Conservation (phyloP, 2,113 vertebrate genomes). For the Heteronetta atricapilla region DNA sequence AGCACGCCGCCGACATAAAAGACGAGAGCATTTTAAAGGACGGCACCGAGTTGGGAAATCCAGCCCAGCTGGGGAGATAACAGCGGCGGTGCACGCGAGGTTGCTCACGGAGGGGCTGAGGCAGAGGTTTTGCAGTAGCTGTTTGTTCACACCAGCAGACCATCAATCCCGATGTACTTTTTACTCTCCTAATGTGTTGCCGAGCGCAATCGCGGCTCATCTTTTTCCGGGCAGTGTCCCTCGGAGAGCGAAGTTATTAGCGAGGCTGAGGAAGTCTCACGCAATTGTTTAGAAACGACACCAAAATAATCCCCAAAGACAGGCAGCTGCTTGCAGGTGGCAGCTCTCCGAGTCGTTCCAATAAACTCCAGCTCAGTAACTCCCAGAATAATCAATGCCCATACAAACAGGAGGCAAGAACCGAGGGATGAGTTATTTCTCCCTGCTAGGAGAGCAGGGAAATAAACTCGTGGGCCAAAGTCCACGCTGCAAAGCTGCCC, state of each 20-base stretch:
- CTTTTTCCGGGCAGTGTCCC: background rate
- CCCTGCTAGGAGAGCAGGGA: background rate
- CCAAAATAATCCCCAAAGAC: slow-evolving; percentile 29
- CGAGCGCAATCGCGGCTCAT: slow-evolving; percentile 12
- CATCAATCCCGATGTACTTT: slow-evolving; percentile 25
- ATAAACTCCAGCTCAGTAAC: slow-evolving; percentile 34
- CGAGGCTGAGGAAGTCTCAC: slow-evolving; percentile 18
- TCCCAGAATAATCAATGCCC: slow-evolving; percentile 9
- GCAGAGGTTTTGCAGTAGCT: slow-evolving; percentile 4
- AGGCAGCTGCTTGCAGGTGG: background rate
- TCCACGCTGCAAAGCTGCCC: background rate
- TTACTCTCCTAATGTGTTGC: background rate
- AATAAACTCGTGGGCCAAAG: background rate
- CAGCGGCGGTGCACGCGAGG: background rate
- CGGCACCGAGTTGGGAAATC: background rate
- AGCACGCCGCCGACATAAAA: background rate
- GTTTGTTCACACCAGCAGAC: background rate
- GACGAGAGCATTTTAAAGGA: background rate
- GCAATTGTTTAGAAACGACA: slow-evolving; percentile 35
- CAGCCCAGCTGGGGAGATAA: background rate
- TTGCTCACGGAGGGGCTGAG: background rate
- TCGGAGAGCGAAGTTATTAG: background rate
- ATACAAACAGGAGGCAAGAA: slow-evolving; percentile 12
- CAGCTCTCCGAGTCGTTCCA: slow-evolving; percentile 27
- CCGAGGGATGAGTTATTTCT: background rate